Percentiles rank a stretch among this genome's conserved stretches.
These are phyloP conservation scores for Polyodon spathula DNA, from an alignment of 2,113 vertebrate species.

Conservation along the genomic window DNA sequence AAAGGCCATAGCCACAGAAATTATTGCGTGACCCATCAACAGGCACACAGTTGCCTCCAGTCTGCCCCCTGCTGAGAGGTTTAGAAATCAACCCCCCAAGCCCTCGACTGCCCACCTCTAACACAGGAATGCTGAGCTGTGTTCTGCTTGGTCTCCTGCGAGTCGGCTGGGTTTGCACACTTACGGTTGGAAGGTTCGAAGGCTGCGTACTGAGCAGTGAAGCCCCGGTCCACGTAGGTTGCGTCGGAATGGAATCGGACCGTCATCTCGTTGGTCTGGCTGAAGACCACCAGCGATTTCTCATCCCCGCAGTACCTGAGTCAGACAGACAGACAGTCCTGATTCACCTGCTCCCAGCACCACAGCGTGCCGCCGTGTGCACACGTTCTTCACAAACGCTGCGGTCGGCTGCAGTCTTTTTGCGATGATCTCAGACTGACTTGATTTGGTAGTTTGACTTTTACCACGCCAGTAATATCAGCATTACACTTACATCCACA, in stretches of 20 bases:
- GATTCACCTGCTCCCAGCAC: neutral
- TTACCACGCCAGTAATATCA: no score
- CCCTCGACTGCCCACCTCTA: no score
- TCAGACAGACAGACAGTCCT: constrained; percentile 19
- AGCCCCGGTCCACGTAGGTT: constrained; percentile 75
- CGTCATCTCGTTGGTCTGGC: constrained; percentile 48
- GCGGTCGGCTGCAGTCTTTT: no score
- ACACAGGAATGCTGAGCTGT: neutral
- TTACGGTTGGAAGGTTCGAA: constrained; percentile 71
- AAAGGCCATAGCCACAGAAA: no score
- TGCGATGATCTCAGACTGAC: no score
- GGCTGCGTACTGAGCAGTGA: constrained; percentile 61
- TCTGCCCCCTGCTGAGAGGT: no score
- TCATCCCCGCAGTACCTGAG: constrained; percentile 74
- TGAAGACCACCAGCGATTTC: constrained; percentile 42
- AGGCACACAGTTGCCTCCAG: no score
- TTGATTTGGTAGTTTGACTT: no score
- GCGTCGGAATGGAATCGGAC: constrained; percentile 68
- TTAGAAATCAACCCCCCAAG: no score
- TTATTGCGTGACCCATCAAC: no score
- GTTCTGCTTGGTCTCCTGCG: neutral
- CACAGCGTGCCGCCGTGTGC: neutral
- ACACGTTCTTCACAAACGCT: no score
- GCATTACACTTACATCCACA: neutral
- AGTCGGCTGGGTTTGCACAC: constrained; percentile 22